These are phyloP conservation scores for Ciconia maguari DNA, from an alignment of 2,113 vertebrate species.

Conservation along the genomic window DNA sequence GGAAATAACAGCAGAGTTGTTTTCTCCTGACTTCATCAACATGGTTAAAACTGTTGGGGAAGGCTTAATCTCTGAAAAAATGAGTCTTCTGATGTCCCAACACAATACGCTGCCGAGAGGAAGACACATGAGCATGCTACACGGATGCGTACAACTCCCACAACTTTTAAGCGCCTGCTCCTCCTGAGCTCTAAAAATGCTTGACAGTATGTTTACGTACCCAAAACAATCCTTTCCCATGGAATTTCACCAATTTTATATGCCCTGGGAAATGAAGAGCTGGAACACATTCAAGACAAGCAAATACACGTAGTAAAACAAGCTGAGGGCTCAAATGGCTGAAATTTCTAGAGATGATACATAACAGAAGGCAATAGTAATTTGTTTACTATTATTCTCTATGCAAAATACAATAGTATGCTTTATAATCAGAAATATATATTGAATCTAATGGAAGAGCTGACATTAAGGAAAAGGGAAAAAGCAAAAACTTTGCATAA, in stretches of 20 bases:
- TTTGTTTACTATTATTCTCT: background rate
- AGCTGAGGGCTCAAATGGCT: conserved; percentile 40
- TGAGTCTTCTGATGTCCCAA: background rate
- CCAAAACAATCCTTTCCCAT: conserved; percentile 70
- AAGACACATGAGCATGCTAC: background rate
- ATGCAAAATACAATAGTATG: background rate
- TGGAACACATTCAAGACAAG: conserved; percentile 75
- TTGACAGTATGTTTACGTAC: conserved; percentile 56
- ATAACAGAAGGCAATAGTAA: conserved; percentile 15
- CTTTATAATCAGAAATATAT: background rate
- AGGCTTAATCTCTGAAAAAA: background rate
- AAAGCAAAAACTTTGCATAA: background rate
- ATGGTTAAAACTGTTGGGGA: background rate
- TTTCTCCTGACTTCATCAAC: background rate
- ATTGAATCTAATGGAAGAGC: background rate
- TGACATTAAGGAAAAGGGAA: background rate
- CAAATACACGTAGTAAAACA: conserved; percentile 61
- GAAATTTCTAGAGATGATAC: conserved; percentile 25
- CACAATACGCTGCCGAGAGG: background rate
- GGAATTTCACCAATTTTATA: conserved; percentile 74
- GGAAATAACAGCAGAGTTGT: conserved; percentile 11
- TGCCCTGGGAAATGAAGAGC: conserved; percentile 73
- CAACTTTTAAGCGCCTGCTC: background rate
- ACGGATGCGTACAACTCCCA: background rate
- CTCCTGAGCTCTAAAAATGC: conserved; percentile 44